These are phyloP conservation scores for Dolichomitus sp. DNA, from an alignment of 2,888 invertebrate species.

Conservation along the genomic window DNA sequence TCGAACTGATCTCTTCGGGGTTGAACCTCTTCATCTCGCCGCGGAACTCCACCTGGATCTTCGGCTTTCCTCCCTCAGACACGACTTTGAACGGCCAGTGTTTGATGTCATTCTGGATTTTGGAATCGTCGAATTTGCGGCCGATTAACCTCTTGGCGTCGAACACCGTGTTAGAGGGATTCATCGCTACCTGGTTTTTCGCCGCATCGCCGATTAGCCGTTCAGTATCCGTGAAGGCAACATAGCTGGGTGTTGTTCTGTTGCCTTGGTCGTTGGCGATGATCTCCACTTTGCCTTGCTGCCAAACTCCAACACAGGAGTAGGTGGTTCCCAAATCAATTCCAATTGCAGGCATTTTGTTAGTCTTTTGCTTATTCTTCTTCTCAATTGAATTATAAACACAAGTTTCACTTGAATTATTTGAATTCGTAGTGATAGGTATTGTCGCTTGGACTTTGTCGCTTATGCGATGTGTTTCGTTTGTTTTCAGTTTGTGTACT, in stretches of 20 bases:
- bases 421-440: background rate
- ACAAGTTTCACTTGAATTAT: slow-evolving; percentile 1
- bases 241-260: slow-evolving; percentile 91
- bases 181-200: slow-evolving; percentile 90
- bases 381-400: background rate
- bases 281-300: slow-evolving; percentile 69
- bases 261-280: slow-evolving; percentile 90
- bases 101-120: slow-evolving; percentile 92
- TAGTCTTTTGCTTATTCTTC: slow-evolving; percentile 37
- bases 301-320: slow-evolving; percentile 86
- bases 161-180: slow-evolving; percentile 91
- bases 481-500: slow-evolving; percentile 38
- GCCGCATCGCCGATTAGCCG: slow-evolving; percentile 68
- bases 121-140: slow-evolving; percentile 85
- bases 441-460: slow-evolving; percentile 21
- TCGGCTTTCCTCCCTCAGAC: slow-evolving; percentile 89
- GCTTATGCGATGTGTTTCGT: slow-evolving; percentile 28
- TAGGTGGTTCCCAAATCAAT: slow-evolving; percentile 88
- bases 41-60: slow-evolving; percentile 90
- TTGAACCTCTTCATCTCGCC: slow-evolving; percentile 89
- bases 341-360: slow-evolving; percentile 87
- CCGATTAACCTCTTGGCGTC: slow-evolving; percentile 89
- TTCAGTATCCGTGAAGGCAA: slow-evolving; percentile 88
- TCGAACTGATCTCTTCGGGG: slow-evolving; percentile 91
- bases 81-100: slow-evolving; percentile 94